Evolutionary conservation across 2,888 invertebrate genomes (phyloP).

Genomic region (Pocota personata): DNA sequence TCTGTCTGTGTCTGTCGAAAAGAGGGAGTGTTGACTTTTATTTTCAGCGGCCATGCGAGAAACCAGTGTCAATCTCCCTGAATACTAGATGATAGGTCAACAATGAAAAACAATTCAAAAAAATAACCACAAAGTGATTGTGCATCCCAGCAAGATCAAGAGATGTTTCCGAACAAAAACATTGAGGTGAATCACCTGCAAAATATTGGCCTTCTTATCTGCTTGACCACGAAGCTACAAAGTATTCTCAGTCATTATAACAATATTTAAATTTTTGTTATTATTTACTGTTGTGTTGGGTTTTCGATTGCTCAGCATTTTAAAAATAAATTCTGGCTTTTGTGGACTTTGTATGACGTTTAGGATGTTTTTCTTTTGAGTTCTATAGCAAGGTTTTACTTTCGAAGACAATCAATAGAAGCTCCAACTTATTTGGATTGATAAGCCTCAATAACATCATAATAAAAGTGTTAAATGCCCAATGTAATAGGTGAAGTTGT

Average conservation of each 20-base stretch:
- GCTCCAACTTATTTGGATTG: neutral
- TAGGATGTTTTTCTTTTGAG: neutral
- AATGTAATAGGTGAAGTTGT: neutral
- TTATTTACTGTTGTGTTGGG: neutral
- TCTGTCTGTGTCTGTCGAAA: neutral
- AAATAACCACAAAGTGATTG: neutral
- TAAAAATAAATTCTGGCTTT: neutral
- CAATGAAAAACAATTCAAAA: neutral
- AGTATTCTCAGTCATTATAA: neutral
- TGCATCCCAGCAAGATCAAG: neutral
- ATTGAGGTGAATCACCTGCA: conserved; percentile 62
- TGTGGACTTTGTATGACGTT: neutral
- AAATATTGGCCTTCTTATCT: conserved; percentile 47
- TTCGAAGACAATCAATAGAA: neutral
- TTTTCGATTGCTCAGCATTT: neutral
- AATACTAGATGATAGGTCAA: conserved; percentile 6
- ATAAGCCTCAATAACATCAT: neutral
- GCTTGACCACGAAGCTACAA: conserved; percentile 11
- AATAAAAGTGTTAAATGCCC: neutral
- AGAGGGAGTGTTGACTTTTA: neutral
- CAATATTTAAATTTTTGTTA: neutral
- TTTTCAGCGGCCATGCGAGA: neutral
- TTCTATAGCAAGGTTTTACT: neutral
- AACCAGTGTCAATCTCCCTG: conserved; percentile 5
- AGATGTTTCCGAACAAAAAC: conserved; percentile 18